A percentile compares a stretch with the other conserved stretches of the same genome.
Evolutionary conservation across 92 coral and sea anemone species (phyloP).

Genomic region (Umimayanthus chanpuru): DNA sequence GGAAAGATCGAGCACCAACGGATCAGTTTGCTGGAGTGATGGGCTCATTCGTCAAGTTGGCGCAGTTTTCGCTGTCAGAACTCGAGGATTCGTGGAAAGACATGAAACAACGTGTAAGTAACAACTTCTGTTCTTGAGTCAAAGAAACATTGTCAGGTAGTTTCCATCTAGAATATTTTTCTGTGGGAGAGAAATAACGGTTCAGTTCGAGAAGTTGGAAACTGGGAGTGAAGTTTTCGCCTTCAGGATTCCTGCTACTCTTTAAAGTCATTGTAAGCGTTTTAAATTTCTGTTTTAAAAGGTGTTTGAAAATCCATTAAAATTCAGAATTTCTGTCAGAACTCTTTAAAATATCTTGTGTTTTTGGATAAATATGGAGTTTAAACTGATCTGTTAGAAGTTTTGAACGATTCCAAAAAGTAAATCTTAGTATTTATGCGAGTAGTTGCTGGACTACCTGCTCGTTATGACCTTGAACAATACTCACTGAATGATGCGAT

Average conservation of each 20-base stretch:
- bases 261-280: too few relatives aligned
- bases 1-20: constrained; percentile 74
- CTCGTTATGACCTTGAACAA: background rate
- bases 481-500: background rate
- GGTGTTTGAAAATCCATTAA: too few relatives aligned
- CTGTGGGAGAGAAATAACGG: background rate
- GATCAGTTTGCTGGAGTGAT: constrained; percentile 82
- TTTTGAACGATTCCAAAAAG: background rate
- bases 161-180: background rate
- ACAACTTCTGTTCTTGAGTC: background rate
- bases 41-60: constrained; percentile 86
- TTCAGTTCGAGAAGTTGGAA: too few relatives aligned
- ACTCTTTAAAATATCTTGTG: background rate
- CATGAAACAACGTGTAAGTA: constrained; percentile 80
- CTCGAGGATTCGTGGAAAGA: constrained; percentile 96
- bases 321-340: background rate
- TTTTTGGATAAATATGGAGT: background rate
- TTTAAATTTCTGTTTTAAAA: too few relatives aligned
- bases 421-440: background rate
- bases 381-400: too few relatives aligned
- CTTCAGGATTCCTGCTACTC: too few relatives aligned
- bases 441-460: background rate
- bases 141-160: background rate
- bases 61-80: constrained; percentile 86
- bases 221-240: too few relatives aligned